Base-by-base conservation (phyloP, 2,113 vertebrate genomes). In the Neotoma lepida region DNA sequence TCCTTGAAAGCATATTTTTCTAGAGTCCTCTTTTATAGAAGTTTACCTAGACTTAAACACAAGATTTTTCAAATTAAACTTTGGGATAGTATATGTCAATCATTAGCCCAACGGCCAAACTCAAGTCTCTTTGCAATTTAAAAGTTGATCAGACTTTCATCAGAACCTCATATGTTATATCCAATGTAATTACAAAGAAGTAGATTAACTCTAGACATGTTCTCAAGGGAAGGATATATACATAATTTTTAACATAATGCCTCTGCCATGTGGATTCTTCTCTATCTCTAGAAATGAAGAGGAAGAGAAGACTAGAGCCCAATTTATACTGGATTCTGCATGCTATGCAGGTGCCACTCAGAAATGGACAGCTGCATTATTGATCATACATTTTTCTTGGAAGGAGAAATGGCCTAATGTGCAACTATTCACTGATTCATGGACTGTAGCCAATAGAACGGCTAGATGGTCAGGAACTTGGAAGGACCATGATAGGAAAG, bases 71-170 rank as follows among this genome's bases (percentile, higher is more conserved):
- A 56, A 71, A 87, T 41, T 56, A 95, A 97, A 76, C 33, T 91
- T 89, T 91, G 86, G 80, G 88, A 87, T 14, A 56, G 14, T 91
- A 73, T 94, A 88, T 95, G 49, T 92, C 95, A 97, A 94, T 97
- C 97, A 92, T 92, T 85, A 95, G 80, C 74, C 89, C 95, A 91
- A 96, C 90, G 95, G 71, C 77, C 94, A 33, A 90, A 96, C 95
- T 96, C 74, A 76, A 91, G 80, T 86, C 54, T 95, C 94, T 95
- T 1, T 35, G 89, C 74, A 97, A 94, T 96, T 97, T 97, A 97
- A 97, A 97, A 94, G 97, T 94, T 96, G 97, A 97, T 94, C 68
- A 94, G 61, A 94, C 35, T 92, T 96, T 87, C 80, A 84, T 77
- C 51, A 88, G 63, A 73, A 86, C 93, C 92, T 94, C 91, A 70